These are phyloP conservation scores for Crocidura indochinensis DNA, from an alignment of 2,797 vertebrate species.

Conservation along the genomic window DNA sequence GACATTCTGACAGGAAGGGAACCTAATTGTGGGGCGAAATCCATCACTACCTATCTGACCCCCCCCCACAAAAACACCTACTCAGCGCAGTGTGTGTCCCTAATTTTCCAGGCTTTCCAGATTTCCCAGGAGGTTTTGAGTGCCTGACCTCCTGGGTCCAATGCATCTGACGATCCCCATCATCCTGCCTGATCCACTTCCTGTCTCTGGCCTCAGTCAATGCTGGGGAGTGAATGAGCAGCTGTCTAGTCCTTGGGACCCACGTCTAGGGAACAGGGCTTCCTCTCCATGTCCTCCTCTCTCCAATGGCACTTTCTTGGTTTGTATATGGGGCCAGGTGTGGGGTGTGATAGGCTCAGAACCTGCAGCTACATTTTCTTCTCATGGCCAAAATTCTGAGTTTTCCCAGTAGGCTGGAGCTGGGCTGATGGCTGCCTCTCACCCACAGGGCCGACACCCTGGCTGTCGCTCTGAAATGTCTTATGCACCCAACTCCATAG, in stretches of 20 bases:
- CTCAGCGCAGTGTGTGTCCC: background rate
- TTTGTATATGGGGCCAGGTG: too few species aligned
- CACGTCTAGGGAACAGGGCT: too few species aligned
- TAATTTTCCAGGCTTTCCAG: background rate
- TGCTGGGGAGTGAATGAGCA: background rate
- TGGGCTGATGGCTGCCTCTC: background rate
- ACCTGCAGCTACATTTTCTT: too few species aligned
- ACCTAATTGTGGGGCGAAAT: rapidly evolving
- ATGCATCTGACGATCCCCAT: background rate
- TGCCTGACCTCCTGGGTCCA: background rate
- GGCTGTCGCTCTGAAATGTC: background rate
- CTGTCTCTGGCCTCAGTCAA: background rate
- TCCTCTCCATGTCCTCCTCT: too few species aligned
- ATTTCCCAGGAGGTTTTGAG: background rate
- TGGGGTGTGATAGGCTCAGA: too few species aligned
- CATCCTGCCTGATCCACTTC: background rate
- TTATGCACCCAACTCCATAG: background rate
- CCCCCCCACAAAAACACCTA: too few species aligned
- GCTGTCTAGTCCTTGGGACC: too few species aligned
- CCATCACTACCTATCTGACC: background rate
- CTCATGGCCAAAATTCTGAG: too few species aligned
- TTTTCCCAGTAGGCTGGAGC: too few species aligned
- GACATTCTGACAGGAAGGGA: too few species aligned
- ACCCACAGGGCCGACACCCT: background rate
- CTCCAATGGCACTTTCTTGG: too few species aligned